Base-by-base conservation (phyloP, 2,888 invertebrate species). In the Fragum fragum region DNA sequence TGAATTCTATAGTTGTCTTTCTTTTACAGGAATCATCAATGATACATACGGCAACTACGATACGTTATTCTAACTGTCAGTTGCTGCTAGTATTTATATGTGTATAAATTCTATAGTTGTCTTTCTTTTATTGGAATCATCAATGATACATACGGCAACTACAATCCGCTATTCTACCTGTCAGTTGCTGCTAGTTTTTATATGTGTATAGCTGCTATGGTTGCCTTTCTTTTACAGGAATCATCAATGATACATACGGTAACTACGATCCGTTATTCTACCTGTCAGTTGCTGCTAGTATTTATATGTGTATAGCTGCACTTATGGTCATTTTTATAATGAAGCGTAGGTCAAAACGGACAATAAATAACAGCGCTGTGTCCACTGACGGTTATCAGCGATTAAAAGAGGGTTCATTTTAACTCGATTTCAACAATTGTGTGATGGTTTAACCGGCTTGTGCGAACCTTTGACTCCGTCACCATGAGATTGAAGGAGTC, bases 81-180 rank as follows among this genome's bases (percentile, higher is more conserved):
- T n/a, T n/a, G n/a, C n/a, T n/a, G n/a, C n/a, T n/a, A n/a, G n/a
- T n/a, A n/a, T n/a, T n/a, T n/a, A n/a, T n/a, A n/a, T n/a, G n/a
- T n/a, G n/a, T n/a, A n/a, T n/a, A n/a, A n/a, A n/a, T n/a, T n/a
- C n/a, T n/a, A n/a, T n/a, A n/a, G n/a, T n/a, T 47, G 16, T 47
- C n/a, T 47, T 16, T n/a, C 14, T 28, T 66, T 77, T 36, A 36
- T 36, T 72, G 77, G 77, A 26, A 18, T 36, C 16, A 63, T 77
- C 6, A 71, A 63, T 23, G 77, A 77, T 63, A 61, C 42, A 72
- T 69, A 57, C 53, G 77, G 77, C n/a, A 52, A 47, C 32, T 77
- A 77, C 36, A 63, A 53, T 23, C 39, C 42, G 7, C 18, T 63
- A 36, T 77, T 72, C 26, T 72, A 63, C 21, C 11, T 63, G 16